Conservation (phyloP, 2,113 vertebrate species). For the Oplegnathus fasciatus region DNA sequence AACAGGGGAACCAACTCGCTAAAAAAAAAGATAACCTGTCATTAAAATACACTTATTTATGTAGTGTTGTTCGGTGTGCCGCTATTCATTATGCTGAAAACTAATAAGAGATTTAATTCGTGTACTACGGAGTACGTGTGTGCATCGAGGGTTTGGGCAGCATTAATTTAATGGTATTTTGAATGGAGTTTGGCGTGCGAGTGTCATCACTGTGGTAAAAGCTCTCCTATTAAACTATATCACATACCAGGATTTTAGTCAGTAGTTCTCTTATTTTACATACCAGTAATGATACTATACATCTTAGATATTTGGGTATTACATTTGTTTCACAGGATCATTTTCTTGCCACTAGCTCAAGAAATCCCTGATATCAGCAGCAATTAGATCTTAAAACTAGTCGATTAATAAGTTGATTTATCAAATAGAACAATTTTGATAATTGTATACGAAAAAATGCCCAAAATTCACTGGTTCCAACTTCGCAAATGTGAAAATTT, state of each 20-base stretch:
- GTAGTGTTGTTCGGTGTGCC: background rate
- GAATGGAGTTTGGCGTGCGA: conserved; percentile 10
- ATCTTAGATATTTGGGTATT: background rate
- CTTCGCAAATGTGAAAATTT: background rate
- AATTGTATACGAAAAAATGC: background rate
- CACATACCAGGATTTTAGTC: background rate
- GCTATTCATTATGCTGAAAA: background rate
- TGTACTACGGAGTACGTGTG: background rate
- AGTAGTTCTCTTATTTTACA: background rate
- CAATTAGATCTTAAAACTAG: background rate
- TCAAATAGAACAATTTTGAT: background rate
- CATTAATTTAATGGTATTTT: background rate
- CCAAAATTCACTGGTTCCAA: background rate
- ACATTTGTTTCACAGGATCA: background rate
- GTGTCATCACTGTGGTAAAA: background rate
- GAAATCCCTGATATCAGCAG: background rate
- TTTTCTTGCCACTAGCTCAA: background rate
- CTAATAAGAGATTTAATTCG: background rate
- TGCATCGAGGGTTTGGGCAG: background rate
- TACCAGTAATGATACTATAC: background rate
- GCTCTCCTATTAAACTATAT: background rate
- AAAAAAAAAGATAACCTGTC: background rate
- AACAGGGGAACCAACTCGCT: background rate
- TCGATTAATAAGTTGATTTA: background rate
- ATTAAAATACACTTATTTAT: background rate